Evolutionary conservation across 1,140 invertebrate species (phyloP), one percentile per base, ranked within the genome.

Genomic region (Phenacoccus solenopsis): DNA sequence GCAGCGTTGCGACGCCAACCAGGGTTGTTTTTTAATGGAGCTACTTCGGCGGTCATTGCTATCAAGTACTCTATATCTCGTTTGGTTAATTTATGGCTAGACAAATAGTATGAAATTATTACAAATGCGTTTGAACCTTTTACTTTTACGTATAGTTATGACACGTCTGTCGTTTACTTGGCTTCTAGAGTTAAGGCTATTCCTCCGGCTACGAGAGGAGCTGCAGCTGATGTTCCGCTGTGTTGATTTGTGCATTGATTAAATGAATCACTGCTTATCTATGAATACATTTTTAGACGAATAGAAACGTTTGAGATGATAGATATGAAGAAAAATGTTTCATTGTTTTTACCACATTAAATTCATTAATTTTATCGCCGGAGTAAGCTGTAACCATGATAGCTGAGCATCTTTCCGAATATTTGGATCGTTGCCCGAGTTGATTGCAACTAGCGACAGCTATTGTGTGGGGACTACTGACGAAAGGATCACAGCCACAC

Each of bases 401-500:
- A 0, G 91, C 91, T 0, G 93, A 84, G 76, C 94, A 97, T 67
- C 84, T 84, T 78, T 96, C 94, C 0, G 92, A 90, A 77, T 96
- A 96, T 88, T 88, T 93, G 28, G 91, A 90, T 78, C 91, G 89
- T 75, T 83, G 81, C 4, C 90, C 90, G 56, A 85, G 83, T 80
- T 95, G 88, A 20, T 90, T 91, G 0, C 89, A 90, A 75, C 91
- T 93, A 28, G 90, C 92, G 38, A 98, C 89, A 3, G 84, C 89
- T 72, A 96, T 82, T 0, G 94, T 95, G 79, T 91, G 94, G 72
- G 94, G 88, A 76, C 87, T 93, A 59, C 88, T 88, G 0, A 88
- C 84, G 79, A 90, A 97, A 70, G 94, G 94, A 78, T 96, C 94
- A 78, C 91, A 94, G 74, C 91, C 92, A 76, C 94, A 96, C 78